Evolutionary conservation across 2,797 vertebrate species (phyloP).

Genomic region (Cirrhinus molitorella): DNA sequence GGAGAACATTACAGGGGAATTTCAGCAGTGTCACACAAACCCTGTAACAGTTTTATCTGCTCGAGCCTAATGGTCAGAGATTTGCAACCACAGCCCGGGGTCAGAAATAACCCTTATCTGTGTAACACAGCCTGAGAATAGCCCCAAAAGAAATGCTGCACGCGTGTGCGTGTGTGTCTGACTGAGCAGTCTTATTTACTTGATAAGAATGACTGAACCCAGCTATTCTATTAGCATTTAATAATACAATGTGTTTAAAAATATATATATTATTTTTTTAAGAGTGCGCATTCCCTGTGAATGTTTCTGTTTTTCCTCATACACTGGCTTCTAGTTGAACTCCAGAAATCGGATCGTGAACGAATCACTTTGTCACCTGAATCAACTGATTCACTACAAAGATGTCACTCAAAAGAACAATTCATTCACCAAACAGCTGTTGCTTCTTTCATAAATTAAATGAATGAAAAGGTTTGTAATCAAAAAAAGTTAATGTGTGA

Average conservation of each 20-base stretch:
- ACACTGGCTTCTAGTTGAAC: neutral
- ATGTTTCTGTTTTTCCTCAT: neutral
- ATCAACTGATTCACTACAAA: neutral
- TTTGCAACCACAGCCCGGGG: slow-evolving; percentile 52
- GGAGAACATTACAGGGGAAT: slow-evolving; percentile 27
- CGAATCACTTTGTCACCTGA: neutral
- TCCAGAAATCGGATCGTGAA: neutral
- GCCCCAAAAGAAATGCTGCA: slow-evolving; percentile 40
- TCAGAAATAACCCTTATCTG: slow-evolving; percentile 62
- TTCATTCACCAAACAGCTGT: neutral
- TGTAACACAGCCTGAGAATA: slow-evolving; percentile 55
- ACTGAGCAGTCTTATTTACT: slow-evolving; percentile 32
- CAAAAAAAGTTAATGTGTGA: neutral
- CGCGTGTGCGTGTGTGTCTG: slow-evolving; percentile 28
- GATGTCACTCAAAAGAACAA: neutral
- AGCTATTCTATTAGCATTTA: slow-evolving; percentile 50
- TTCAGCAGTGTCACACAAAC: slow-evolving; percentile 50
- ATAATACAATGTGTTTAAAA: slow-evolving; percentile 9
- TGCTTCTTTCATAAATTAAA: neutral
- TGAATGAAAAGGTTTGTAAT: neutral
- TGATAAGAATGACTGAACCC: slow-evolving; percentile 33
- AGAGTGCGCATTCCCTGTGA: neutral
- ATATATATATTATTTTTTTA: slow-evolving; percentile 31
- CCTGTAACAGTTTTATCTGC: slow-evolving; percentile 59
- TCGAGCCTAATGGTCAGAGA: slow-evolving; percentile 60